These are phyloP conservation scores for Drosophila borealis DNA, from an alignment of 2,888 invertebrate species.

Conservation along the genomic window DNA sequence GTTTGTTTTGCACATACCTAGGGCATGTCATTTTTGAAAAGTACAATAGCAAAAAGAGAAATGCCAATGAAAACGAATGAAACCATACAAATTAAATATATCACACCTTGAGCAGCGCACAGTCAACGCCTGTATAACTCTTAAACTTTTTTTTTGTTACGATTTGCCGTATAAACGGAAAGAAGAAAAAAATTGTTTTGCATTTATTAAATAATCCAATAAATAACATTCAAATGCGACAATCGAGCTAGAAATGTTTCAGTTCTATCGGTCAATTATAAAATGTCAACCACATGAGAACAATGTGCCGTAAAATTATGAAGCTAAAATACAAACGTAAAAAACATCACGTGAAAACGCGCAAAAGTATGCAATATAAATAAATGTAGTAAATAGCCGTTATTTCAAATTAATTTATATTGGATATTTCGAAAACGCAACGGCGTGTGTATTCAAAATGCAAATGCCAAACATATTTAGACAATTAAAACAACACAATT, in stretches of 20 bases:
- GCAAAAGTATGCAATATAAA: conserved; percentile 50
- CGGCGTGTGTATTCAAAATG: conserved; percentile 71
- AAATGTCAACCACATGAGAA: conserved; percentile 51
- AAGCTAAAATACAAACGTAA: conserved; percentile 62
- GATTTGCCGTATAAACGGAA: conserved; percentile 44
- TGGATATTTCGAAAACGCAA: conserved; percentile 25
- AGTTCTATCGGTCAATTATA: conserved; percentile 27
- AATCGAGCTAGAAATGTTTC: conserved; percentile 41
- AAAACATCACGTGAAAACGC: conserved; percentile 57
- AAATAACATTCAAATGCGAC: conserved; percentile 31
- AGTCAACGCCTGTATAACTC: conserved; percentile 65
- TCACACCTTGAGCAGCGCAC: conserved; percentile 74
- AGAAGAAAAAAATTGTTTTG: conserved; percentile 37
- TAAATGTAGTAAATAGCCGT: conserved; percentile 37
- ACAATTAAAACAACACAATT: conserved; percentile 71
- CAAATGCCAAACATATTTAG: conserved; percentile 60
- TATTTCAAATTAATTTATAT: conserved; percentile 25
- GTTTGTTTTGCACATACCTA: conserved; percentile 35
- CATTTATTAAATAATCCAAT: conserved; percentile 60
- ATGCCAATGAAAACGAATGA: conserved; percentile 78
- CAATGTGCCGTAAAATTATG: conserved; percentile 60
- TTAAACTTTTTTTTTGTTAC: conserved; percentile 63
- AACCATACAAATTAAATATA: conserved; percentile 79
- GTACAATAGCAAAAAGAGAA: conserved; percentile 62
- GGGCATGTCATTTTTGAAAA: conserved; percentile 70